Percentiles rank a stretch among this genome's conserved stretches.
Evolutionary conservation across 2,888 invertebrate genomes (phyloP).

Genomic region (Polyommatus icarus): DNA sequence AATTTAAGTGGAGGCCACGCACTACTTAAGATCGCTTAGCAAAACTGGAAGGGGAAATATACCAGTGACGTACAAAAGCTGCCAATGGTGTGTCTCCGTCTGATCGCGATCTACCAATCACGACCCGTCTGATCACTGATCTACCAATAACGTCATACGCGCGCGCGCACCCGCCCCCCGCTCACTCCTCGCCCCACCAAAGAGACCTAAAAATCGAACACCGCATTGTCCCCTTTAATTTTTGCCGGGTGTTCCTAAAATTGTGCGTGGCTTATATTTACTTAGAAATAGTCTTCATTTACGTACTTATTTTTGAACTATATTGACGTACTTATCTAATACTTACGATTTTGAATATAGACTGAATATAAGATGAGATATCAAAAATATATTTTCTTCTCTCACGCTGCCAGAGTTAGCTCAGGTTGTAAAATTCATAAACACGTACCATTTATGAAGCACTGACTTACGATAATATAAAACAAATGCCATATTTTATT

Average conservation of each 20-base stretch:
- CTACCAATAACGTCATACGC: no score
- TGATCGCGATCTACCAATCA: not conserved
- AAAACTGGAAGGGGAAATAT: not conserved
- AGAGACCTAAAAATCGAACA: no score
- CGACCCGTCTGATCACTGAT: no score
- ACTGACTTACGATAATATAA: not conserved
- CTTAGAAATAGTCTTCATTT: not conserved
- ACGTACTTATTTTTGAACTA: conserved; percentile 1
- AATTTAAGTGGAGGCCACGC: not conserved
- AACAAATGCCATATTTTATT: not conserved
- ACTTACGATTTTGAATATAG: not conserved
- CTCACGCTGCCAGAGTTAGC: not conserved
- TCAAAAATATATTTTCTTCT: not conserved
- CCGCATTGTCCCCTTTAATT: not conserved
- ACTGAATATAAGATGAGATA: not conserved
- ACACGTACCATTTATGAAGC: not conserved
- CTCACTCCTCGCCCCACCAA: no score
- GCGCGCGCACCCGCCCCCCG: no score
- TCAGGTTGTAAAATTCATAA: not conserved
- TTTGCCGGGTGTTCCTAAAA: not conserved
- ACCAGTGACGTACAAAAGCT: not conserved
- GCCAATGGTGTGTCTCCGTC: not conserved
- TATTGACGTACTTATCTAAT: not conserved
- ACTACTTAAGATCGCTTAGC: not conserved
- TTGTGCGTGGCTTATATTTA: no score